Evolutionary conservation across 2,113 vertebrate genomes (phyloP).

Genomic region (Peucedramus taeniatus): DNA sequence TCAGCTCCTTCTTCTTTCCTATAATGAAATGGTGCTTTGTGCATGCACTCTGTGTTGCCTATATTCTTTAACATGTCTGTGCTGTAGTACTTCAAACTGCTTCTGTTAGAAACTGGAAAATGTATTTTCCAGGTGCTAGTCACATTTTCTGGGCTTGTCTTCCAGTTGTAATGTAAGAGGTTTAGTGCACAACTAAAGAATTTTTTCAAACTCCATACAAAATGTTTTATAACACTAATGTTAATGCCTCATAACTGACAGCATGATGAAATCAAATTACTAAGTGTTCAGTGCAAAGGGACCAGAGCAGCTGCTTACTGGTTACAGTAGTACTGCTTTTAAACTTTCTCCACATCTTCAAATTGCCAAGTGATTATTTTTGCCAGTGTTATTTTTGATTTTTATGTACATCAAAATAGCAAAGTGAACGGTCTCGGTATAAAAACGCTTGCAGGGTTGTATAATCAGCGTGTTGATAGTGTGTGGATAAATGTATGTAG

Average conservation of each 20-base stretch:
- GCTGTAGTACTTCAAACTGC: not conserved
- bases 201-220: not conserved
- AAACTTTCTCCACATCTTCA: conserved; percentile 37
- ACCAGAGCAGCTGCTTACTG: not conserved
- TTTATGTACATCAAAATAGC: not conserved
- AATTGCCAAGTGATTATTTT: not conserved
- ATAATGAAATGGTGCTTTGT: not conserved
- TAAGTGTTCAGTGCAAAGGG: not conserved
- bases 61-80: not conserved
- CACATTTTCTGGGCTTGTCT: not conserved
- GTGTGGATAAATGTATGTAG: not conserved
- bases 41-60: not conserved
- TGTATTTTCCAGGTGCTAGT: not conserved
- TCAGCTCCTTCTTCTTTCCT: not conserved
- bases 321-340: not conserved
- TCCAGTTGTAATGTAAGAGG: not conserved
- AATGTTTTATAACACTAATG: not conserved
- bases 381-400: not conserved
- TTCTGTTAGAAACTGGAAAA: not conserved
- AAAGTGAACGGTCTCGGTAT: not conserved
- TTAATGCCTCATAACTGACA: not conserved
- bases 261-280: not conserved
- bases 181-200: not conserved
- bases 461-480: not conserved
- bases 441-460: not conserved